Evolutionary conservation across 1,140 invertebrate species (phyloP).

Genomic region (Neotoxoptera formosana): DNA sequence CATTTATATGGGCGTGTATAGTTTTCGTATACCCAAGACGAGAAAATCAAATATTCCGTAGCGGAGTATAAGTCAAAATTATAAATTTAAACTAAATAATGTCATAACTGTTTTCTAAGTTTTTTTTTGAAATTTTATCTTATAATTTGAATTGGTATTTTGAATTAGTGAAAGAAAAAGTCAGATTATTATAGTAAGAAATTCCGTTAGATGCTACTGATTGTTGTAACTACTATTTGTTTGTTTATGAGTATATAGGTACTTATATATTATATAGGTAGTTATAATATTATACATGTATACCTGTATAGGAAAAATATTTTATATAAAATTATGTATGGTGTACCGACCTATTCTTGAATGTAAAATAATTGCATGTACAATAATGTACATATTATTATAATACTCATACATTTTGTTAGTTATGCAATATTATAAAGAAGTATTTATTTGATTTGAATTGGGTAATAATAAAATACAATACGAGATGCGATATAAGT

Average conservation of each 20-base stretch:
- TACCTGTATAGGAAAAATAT: no score
- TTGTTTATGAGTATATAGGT: not conserved
- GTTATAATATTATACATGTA: not conserved
- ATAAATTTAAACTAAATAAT: not conserved
- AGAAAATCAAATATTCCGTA: not conserved
- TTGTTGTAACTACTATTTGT: not conserved
- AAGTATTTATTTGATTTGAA: not conserved
- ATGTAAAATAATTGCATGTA: not conserved
- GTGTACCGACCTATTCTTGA: not conserved
- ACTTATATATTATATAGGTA: not conserved
- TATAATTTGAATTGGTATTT: not conserved
- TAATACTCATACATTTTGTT: not conserved
- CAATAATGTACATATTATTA: not conserved
- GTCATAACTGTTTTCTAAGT: not conserved
- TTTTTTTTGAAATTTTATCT: not conserved
- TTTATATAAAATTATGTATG: no score
- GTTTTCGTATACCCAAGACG: not conserved
- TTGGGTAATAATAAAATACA: not conserved
- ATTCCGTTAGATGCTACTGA: not conserved
- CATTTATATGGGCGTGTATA: slow-evolving; percentile 8
- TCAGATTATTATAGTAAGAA: not conserved
- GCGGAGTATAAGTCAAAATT: not conserved
- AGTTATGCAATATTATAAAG: slow-evolving; percentile 9
- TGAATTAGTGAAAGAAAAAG: not conserved
- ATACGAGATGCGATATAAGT: not conserved